These are phyloP conservation scores for Drosophila albomicans DNA, from an alignment of 1,140 invertebrate species.

Conservation along the genomic window DNA sequence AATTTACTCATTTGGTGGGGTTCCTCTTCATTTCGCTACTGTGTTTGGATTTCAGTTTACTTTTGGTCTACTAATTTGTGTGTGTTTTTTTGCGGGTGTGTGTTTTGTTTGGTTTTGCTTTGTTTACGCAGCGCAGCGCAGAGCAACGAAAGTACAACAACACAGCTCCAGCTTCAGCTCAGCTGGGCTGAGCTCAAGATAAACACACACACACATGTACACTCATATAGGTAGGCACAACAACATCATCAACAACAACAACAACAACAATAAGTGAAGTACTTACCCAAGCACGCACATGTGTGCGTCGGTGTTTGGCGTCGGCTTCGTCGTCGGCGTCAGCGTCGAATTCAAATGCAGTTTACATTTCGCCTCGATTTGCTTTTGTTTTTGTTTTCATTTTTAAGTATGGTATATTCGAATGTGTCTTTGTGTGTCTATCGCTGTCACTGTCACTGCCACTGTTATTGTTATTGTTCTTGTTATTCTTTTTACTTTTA, in stretches of 20 bases:
- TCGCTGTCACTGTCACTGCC: constrained; percentile 25
- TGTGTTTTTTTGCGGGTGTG: constrained; percentile 20
- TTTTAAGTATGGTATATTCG: background rate
- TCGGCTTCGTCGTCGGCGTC: constrained; percentile 18
- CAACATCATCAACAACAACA: constrained; percentile 12
- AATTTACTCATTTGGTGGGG: constrained; percentile 64
- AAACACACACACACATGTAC: constrained; percentile 17
- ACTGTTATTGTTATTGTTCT: constrained; percentile 29
- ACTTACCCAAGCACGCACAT: constrained; percentile 42
- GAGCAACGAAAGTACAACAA: background rate
- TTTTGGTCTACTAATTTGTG: constrained; percentile 54
- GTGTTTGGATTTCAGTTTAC: constrained; percentile 16
- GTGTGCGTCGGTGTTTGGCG: constrained; percentile 23
- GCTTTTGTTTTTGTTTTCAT: constrained; percentile 15
- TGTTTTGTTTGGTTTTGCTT: constrained; percentile 45
- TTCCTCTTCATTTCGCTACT: constrained; percentile 23
- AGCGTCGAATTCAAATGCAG: constrained; percentile 58
- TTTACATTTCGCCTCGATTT: constrained; percentile 49
- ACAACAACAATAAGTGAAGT: background rate
- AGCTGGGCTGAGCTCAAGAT: constrained; percentile 56
- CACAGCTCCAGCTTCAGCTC: constrained; percentile 49
- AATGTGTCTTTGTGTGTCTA: constrained; percentile 6
- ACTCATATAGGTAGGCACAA: constrained; percentile 23
- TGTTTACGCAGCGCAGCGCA: constrained; percentile 56
- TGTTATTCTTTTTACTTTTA: constrained; percentile 10